phyloP scores from a whole-genome alignment of 1,140 invertebrate genomes.

The Drosophila oshimai region DNA sequence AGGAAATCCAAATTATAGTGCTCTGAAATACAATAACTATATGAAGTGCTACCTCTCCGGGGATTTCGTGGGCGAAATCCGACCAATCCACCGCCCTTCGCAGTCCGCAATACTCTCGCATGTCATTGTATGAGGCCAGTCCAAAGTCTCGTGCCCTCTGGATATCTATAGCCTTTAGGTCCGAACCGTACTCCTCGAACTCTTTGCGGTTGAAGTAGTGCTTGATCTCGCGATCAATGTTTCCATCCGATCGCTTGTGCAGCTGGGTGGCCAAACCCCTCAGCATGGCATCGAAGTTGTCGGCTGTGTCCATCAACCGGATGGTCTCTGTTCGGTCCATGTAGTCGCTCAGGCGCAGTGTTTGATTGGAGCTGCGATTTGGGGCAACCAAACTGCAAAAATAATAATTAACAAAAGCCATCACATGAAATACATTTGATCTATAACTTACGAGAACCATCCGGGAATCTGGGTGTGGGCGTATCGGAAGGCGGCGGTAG shows the following conservation, averaged over 20 bases:
- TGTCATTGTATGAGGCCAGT: constrained; percentile 91
- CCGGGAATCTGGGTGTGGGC: constrained; percentile 92
- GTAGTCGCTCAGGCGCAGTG: constrained; percentile 89
- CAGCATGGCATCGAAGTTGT: constrained; percentile 88
- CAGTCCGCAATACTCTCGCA: constrained; percentile 90
- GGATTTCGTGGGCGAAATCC: constrained; percentile 89
- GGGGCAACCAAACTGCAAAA: constrained; percentile 86
- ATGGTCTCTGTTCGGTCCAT: constrained; percentile 85
- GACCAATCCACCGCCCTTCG: constrained; percentile 87
- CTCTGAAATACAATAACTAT: not conserved
- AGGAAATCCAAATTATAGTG: not conserved
- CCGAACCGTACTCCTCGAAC: constrained; percentile 82
- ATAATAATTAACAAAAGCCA: not conserved
- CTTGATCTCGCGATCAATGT: constrained; percentile 90
- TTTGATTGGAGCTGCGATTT: constrained; percentile 84
- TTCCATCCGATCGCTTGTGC: constrained; percentile 87
- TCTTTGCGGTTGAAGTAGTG: constrained; percentile 88
- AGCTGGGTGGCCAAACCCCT: constrained; percentile 88
- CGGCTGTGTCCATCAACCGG: constrained; percentile 84
- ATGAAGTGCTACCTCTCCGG: constrained; percentile 82
- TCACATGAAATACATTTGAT: not conserved
- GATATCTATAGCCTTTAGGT: constrained; percentile 92
- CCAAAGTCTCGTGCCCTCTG: constrained; percentile 95
- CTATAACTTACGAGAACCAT: constrained; percentile 87
- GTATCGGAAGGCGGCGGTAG: constrained; percentile 92